Base-by-base conservation (phyloP, 1,140 invertebrate species). In the Planococcus citri region DNA sequence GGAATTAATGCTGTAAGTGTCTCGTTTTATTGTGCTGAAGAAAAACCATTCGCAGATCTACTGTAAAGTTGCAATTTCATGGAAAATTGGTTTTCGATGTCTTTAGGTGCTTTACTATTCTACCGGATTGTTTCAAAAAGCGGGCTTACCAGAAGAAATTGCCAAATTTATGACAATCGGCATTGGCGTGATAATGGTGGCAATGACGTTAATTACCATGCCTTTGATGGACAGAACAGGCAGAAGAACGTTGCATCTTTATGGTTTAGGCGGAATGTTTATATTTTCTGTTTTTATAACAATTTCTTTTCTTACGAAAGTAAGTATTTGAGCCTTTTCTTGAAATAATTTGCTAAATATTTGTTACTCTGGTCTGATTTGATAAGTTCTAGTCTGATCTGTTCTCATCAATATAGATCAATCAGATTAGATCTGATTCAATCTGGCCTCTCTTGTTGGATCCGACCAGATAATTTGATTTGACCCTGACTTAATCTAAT, bases 221-320 rank as follows among this genome's bases (percentile, higher is more conserved):
- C 94, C 94, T 2, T 81, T 99, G 68, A 98, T 97, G 90, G 94
- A 97, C 80, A 83, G 92, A 77, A 92, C 92, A 58, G 96, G 96
- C 67, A 82, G 95, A 68, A 83, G 95, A 72, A 96, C 93, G 0
- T 83, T 98, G n/a, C 94, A 97, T 76, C 84, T 98, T 14, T 92
- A 93, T 75, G 95, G 95, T 71, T 86, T 98, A 73, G 90, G 92
- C 74, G 92, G 93, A 76, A 98, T 98, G 94, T 95, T 95, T 80
- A 90, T 96, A 78, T 95, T 96, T 81, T 95, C 94, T 77, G 91
- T 97, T 77, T 92, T 97, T 82, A 94, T 98, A 79, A 97, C 94
- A 72, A 95, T 97, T 80, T 94, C 92, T 73, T 89, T 96, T 78
- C 86, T 95, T 74, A 91, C 95, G 79, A 93, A 92, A 87, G 92